Evolutionary conservation across 1,140 invertebrate genomes (phyloP).

Genomic region (Dinothrombium tinctorium): DNA sequence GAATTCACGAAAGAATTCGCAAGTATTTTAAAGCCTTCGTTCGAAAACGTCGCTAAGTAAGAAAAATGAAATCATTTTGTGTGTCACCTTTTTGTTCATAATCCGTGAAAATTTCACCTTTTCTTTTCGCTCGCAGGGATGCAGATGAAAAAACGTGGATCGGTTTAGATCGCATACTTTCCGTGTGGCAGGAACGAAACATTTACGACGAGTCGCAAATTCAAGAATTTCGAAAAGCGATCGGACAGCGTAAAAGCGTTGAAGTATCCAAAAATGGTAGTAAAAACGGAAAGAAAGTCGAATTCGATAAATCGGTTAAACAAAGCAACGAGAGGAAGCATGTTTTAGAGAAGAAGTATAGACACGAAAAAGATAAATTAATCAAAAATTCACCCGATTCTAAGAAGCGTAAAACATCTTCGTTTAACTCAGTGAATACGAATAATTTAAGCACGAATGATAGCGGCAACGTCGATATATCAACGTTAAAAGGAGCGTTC

Average conservation of each 20-base stretch:
- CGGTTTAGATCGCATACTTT: conserved; percentile 63
- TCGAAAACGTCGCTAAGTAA: conserved; percentile 65
- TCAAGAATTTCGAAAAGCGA: conserved; percentile 32
- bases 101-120: neutral
- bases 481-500: neutral
- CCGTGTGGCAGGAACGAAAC: conserved; percentile 73
- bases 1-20: conserved; percentile 77
- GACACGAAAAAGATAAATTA: neutral
- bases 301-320: neutral
- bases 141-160: conserved; percentile 38
- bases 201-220: conserved; percentile 69
- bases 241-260: neutral
- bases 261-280: neutral
- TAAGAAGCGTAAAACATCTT: neutral
- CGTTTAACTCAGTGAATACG: neutral
- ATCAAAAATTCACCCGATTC: neutral
- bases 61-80: conserved; percentile 56
- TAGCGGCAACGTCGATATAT: too few species aligned
- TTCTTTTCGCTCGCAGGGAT: conserved; percentile 36
- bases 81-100: conserved; percentile 29
- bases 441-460: neutral
- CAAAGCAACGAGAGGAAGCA: neutral
- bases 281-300: neutral
- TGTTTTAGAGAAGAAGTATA: neutral
- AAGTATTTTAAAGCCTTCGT: conserved; percentile 44